Evolutionary conservation across 1,140 invertebrate genomes (phyloP).

Genomic region (Cydia amplana): DNA sequence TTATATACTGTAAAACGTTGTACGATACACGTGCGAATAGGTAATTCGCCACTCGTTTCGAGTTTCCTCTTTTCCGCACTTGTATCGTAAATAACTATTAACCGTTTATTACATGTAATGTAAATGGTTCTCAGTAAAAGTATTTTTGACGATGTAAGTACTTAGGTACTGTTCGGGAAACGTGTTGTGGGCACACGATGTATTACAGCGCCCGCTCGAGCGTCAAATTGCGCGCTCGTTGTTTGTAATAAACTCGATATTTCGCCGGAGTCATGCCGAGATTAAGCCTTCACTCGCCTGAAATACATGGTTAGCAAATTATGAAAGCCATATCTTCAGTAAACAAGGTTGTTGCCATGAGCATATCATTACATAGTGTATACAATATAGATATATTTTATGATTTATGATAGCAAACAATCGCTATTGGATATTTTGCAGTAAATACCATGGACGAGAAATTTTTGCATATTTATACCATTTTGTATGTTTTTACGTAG

Average conservation of each 20-base stretch:
- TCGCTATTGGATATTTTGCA: too few species aligned
- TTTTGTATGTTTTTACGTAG: too few species aligned
- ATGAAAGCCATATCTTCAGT: slow-evolving; percentile 13
- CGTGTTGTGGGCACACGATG: neutral
- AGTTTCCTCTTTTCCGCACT: too few species aligned
- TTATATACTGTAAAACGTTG: too few species aligned
- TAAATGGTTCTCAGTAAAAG: too few species aligned
- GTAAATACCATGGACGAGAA: too few species aligned
- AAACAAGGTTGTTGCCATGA: neutral
- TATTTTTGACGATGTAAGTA: too few species aligned
- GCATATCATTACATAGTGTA: neutral
- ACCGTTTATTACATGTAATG: too few species aligned
- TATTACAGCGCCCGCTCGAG: slow-evolving; percentile 29
- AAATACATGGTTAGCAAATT: slow-evolving; percentile 10
- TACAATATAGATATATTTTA: neutral
- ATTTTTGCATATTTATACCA: too few species aligned
- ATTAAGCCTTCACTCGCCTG: slow-evolving; percentile 25
- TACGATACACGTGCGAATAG: too few species aligned
- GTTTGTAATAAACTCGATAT: slow-evolving; percentile 33
- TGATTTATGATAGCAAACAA: neutral
- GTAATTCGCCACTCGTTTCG: too few species aligned
- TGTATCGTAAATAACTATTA: too few species aligned
- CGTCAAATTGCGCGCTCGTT: slow-evolving; percentile 32
- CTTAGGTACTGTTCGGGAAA: neutral
- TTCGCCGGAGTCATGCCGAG: slow-evolving; percentile 19